Base-by-base conservation (phyloP, 2,113 vertebrate genomes). In the Clarias gariepinus region DNA sequence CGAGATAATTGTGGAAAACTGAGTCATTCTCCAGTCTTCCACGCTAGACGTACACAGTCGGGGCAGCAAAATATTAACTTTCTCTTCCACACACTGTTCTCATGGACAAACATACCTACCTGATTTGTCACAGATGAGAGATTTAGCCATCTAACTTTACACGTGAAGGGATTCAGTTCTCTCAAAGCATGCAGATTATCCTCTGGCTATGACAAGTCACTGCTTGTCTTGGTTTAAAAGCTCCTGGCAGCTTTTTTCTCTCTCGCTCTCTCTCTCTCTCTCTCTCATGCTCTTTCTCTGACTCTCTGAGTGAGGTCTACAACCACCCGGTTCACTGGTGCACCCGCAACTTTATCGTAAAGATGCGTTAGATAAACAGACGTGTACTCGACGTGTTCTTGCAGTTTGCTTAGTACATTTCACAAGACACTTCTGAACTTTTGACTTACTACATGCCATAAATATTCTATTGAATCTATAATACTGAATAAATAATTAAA, bases 131-230 rank as follows among this genome's bases (percentile, higher is more conserved):
- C 83, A 87, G 69, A 64, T 85, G 77, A 81, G 60, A 87, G 47
- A 76, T 60, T 47, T 25, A 87, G 80, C 80, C 30, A 7, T 78
- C 78, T 87, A 63, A 64, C 61, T 85, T 89, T 81, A 68, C 81
- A 55, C 12, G 33, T 71, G 36, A 36, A 64, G 15, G 30, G 69
- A 68, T 84, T 85, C 3, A 21, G 85, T 74, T 85, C 69, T 61
- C 58, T 52, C 3, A 84, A 84, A 81, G 84, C 86, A 77, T 58
- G 55, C 74, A 83, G 60, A 82, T 87, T 83, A 90, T 79, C 66
- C 69, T 11, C 86, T 81, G 69, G 82, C 85, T 82, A 88, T 16
- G 0, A 84, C 90, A 91, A 85, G 91, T 88, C 85, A 6, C 83
- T 47, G 81, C 88, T 41, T 47, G 91, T 88, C 18, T 68, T 76